Evolutionary conservation across 2,113 vertebrate species (phyloP).

Genomic region (Triplophysa rosa): DNA sequence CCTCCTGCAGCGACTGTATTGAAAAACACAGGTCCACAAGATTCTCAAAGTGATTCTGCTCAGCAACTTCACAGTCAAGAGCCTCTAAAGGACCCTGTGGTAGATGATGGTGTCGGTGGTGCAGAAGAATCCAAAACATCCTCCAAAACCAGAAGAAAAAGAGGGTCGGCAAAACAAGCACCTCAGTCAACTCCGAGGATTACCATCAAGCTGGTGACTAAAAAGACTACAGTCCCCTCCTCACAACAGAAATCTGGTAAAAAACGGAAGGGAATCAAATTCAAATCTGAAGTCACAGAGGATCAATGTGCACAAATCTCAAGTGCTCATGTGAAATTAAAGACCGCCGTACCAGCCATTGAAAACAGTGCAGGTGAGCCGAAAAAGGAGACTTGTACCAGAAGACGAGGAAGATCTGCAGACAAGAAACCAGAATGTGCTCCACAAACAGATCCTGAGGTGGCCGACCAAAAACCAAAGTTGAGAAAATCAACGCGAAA

Average conservation of each 20-base stretch:
- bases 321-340: slow-evolving; percentile 80
- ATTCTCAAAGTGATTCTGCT: slow-evolving; percentile 60
- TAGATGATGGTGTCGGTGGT: slow-evolving; percentile 59
- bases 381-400: slow-evolving; percentile 54
- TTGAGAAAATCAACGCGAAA: slow-evolving; percentile 49
- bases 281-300: slow-evolving; percentile 77
- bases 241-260: slow-evolving; percentile 65
- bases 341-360: slow-evolving; percentile 62
- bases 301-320: slow-evolving; percentile 76
- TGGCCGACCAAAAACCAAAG: slow-evolving; percentile 66
- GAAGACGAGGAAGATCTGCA: slow-evolving; percentile 72
- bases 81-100: slow-evolving; percentile 53
- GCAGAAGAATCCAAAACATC: slow-evolving; percentile 64
- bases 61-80: slow-evolving; percentile 53
- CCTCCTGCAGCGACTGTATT: slow-evolving; percentile 57
- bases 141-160: slow-evolving; percentile 53
- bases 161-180: slow-evolving; percentile 62
- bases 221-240: slow-evolving; percentile 69
- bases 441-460: slow-evolving; percentile 58
- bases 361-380: slow-evolving; percentile 59
- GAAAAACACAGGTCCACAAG: slow-evolving; percentile 61
- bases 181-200: slow-evolving; percentile 69
- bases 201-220: slow-evolving; percentile 77
- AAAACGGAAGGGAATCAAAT: slow-evolving; percentile 76
- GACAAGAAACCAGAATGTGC: slow-evolving; percentile 59